These are phyloP conservation scores for Pipistrellus nathusii DNA, from an alignment of 2,797 vertebrate species.

Conservation along the genomic window DNA sequence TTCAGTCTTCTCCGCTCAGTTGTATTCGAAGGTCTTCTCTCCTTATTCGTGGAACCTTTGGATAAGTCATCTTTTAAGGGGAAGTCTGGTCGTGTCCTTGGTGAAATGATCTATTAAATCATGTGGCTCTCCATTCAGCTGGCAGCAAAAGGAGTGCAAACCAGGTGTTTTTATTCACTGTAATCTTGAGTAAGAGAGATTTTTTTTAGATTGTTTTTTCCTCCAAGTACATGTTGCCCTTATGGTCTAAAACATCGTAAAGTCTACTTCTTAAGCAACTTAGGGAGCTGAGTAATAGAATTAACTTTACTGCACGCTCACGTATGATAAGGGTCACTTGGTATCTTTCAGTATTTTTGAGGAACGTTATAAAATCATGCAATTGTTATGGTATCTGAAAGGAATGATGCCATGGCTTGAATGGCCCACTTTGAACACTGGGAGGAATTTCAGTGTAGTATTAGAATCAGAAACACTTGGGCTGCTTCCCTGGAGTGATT, in stretches of 20 bases:
- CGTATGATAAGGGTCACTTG: background rate
- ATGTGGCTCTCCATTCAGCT: background rate
- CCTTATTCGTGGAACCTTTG: background rate
- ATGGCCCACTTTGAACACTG: background rate
- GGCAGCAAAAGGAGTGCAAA: background rate
- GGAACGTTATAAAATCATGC: background rate
- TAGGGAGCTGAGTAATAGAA: background rate
- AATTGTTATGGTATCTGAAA: background rate
- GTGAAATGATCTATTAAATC: background rate
- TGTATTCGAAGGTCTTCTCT: background rate
- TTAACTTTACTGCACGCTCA: background rate
- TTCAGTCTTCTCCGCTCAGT: background rate
- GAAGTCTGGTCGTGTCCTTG: background rate
- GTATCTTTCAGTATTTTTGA: background rate
- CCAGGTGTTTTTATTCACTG: background rate
- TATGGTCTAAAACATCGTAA: background rate
- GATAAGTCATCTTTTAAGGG: background rate
- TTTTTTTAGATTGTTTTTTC: background rate
- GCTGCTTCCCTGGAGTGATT: background rate
- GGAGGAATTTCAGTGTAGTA: background rate
- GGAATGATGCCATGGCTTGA: background rate
- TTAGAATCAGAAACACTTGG: background rate
- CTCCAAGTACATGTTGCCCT: background rate
- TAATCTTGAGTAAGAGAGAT: background rate
- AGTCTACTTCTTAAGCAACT: background rate